Percentiles rank a stretch among this genome's conserved stretches.
These are phyloP conservation scores for Silvanus unidentatus DNA, from an alignment of 2,888 invertebrate genomes.

Conservation along the genomic window DNA sequence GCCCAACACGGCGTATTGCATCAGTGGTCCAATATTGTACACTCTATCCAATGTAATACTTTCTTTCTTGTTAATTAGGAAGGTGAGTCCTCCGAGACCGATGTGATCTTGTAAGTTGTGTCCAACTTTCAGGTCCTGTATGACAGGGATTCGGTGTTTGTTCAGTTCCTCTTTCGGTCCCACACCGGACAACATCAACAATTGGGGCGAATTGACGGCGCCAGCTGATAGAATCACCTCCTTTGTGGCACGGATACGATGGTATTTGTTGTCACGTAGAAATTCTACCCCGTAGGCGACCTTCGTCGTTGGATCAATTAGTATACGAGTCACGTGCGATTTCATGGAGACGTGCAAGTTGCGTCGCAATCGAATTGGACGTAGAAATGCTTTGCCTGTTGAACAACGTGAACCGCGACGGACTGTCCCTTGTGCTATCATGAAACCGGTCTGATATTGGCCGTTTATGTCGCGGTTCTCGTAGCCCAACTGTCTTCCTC, in stretches of 20 bases:
- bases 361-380: conserved; percentile 71
- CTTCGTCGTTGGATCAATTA: conserved; percentile 68
- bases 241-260: conserved; percentile 68
- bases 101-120: conserved; percentile 86
- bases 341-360: conserved; percentile 82
- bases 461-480: conserved; percentile 83
- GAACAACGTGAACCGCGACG: conserved; percentile 80
- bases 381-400: conserved; percentile 79
- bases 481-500: conserved; percentile 64
- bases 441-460: conserved; percentile 79
- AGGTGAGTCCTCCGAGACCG: conserved; percentile 78
- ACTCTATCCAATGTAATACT: conserved; percentile 75
- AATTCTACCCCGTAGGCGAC: conserved; percentile 80
- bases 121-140: conserved; percentile 78
- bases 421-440: conserved; percentile 80
- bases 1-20: conserved; percentile 79
- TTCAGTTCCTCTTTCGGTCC: conserved; percentile 67
- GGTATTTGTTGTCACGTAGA: conserved; percentile 63
- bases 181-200: conserved; percentile 89
- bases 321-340: conserved; percentile 69
- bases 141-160: conserved; percentile 70
- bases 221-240: conserved; percentile 90
- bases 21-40: conserved; percentile 70
- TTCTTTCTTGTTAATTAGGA: conserved; percentile 70
- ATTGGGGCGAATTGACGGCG: conserved; percentile 86